Conservation (phyloP, 2,797 vertebrate genomes). For the Heterohyrax brucei region DNA sequence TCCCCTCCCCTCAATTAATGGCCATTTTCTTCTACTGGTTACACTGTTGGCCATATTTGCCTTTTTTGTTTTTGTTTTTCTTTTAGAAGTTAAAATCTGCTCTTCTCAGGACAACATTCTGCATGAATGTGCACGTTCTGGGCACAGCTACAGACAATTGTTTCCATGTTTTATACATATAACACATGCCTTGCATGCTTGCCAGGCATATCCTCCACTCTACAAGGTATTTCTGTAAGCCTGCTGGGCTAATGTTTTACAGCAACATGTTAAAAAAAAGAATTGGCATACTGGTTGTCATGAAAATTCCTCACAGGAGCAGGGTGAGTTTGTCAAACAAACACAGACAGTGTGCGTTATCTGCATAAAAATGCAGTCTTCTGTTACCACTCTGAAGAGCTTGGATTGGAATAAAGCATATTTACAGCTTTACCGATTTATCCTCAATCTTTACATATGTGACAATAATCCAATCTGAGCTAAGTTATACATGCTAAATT, state of each 20-base stretch:
- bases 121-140: rapidly evolving
- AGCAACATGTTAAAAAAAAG: too few species aligned
- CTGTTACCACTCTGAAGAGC: background rate
- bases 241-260: too few species aligned
- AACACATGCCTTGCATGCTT: too few species aligned
- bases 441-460: background rate
- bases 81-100: background rate
- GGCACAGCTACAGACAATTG: background rate
- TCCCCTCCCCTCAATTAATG: background rate
- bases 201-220: too few species aligned
- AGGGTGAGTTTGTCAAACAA: too few species aligned
- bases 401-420: background rate
- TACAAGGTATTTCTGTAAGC: too few species aligned
- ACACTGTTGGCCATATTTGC: background rate
- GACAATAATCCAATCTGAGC: background rate
- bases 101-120: background rate
- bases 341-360: too few species aligned
- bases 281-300: too few species aligned
- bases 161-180: too few species aligned
- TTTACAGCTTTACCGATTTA: background rate
- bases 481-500: background rate
- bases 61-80: background rate
- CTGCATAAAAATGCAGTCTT: too few species aligned
- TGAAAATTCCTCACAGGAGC: too few species aligned
- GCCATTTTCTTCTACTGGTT: background rate